A percentile compares a stretch with the other conserved stretches of the same genome.
Conservation (phyloP, 2,113 vertebrate species). For the Mixornis gularis region DNA sequence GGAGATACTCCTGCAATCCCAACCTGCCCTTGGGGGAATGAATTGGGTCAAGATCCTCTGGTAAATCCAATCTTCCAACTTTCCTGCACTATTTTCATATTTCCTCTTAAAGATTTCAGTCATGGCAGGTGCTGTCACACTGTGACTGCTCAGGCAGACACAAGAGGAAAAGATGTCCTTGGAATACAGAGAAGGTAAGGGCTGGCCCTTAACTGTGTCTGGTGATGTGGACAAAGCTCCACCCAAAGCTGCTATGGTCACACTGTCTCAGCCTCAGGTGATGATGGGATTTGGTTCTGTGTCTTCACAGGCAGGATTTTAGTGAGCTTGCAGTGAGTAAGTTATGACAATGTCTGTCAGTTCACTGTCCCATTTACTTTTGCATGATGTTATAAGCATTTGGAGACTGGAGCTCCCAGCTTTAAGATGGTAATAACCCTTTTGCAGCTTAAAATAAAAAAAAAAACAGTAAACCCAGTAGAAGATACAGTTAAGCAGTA, state of each 20-base stretch:
- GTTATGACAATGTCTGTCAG: conserved; percentile 16
- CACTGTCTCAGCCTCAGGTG: neutral
- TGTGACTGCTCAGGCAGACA: neutral
- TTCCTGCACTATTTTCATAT: neutral
- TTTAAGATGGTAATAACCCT: conserved; percentile 48
- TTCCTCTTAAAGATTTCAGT: neutral
- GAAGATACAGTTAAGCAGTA: conserved; percentile 55
- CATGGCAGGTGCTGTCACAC: neutral
- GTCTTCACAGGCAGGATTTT: neutral
- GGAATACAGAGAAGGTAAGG: neutral
- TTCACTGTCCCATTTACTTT: conserved; percentile 49
- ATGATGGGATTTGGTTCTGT: neutral
- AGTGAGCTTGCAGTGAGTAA: neutral
- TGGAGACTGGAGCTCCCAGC: conserved; percentile 9
- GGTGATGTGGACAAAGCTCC: neutral
- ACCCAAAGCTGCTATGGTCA: neutral
- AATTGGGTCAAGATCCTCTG: neutral
- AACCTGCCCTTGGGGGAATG: neutral
- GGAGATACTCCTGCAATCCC: neutral
- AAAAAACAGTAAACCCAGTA: conserved; percentile 28
- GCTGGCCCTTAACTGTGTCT: neutral
- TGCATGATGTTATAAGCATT: conserved; percentile 21
- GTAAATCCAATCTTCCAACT: neutral
- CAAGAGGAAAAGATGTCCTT: neutral
- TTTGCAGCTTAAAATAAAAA: conserved; percentile 51